Evolutionary conservation across 2,888 invertebrate species (phyloP), one percentile per base, ranked within the genome.

Genomic region (Drosophila meridiana): DNA sequence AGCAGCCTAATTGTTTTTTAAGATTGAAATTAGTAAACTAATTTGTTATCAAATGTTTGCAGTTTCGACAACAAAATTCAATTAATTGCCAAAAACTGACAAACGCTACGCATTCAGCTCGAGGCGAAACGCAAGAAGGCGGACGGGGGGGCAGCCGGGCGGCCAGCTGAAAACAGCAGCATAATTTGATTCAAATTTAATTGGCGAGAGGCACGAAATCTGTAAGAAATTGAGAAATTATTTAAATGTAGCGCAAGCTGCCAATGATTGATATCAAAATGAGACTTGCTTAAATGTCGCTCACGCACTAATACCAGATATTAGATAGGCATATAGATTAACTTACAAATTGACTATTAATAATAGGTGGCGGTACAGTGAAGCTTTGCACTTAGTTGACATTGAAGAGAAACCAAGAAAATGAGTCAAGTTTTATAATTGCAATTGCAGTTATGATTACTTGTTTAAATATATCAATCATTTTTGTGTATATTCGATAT

Each of bases 11-110:
- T 89, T 89, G 90, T 87, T 89, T 89, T 89, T 88, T 83, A 87
- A 89, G 89, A 89, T 90, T 87, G 83, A 90, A 90, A 90, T 88
- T 89, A 88, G 83, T 89, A 89, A 89, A 89, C 89, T 84, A 89
- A 90, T 89, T 89, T 90, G 89, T 89, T 89, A 89, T 88, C 88
- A 90, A 89, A 87, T 89, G 88, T 89, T 89, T 89, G 78, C 89
- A 88, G 88, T 87, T 90, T 78, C 82, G 71, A 87, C 86, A 83
- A 82, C 80, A 80, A 81, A 88, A 89, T 90, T 88, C 85, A 89
- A 88, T 89, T 90, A 90, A 89, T 88, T 88, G 85, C 85, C 55
- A 81, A 87, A 87, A 87, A 83, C 87, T 84, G 84, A 87, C 87
- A 88, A 76, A 69, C 72, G 68, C 63, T 32, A 30, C 62, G 67